A percentile compares a stretch with the other conserved stretches of the same genome.
These are phyloP conservation scores for Channallabes apus DNA, from an alignment of 2,797 vertebrate species.

Conservation along the genomic window DNA sequence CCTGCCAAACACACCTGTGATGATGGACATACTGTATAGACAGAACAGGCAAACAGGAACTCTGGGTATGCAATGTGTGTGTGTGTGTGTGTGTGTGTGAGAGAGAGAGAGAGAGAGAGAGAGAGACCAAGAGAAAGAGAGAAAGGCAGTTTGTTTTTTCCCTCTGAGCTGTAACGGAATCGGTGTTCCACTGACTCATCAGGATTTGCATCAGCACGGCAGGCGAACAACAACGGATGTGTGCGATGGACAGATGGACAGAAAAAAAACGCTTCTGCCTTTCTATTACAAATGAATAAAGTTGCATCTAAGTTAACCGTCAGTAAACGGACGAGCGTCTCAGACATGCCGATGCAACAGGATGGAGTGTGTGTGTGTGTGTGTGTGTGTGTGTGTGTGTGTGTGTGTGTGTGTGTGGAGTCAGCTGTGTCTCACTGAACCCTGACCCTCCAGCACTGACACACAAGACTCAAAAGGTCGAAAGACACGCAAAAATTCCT, in stretches of 20 bases:
- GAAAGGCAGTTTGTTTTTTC: slow-evolving; percentile 39
- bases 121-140: background rate
- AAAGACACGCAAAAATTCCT: slow-evolving; percentile 63
- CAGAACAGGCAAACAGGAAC: slow-evolving; percentile 37
- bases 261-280: background rate
- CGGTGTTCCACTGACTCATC: slow-evolving; percentile 46
- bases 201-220: slow-evolving; percentile 32
- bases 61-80: background rate
- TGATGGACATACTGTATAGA: slow-evolving; percentile 30
- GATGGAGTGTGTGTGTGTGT: background rate
- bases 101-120: background rate
- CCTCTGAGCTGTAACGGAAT: slow-evolving; percentile 49
- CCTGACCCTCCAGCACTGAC: slow-evolving; percentile 40
- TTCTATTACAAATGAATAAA: background rate
- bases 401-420: slow-evolving; percentile 39
- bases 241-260: slow-evolving; percentile 21
- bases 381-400: no score
- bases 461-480: slow-evolving; percentile 45
- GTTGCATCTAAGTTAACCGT: background rate
- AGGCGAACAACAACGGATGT: slow-evolving; percentile 16
- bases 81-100: background rate
- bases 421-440: slow-evolving; percentile 44
- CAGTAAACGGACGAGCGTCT: background rate
- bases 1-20: slow-evolving; percentile 35
- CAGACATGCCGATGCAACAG: slow-evolving; percentile 21